Conservation (phyloP, 2,888 invertebrate species). For the Syrphus vitripennis region DNA sequence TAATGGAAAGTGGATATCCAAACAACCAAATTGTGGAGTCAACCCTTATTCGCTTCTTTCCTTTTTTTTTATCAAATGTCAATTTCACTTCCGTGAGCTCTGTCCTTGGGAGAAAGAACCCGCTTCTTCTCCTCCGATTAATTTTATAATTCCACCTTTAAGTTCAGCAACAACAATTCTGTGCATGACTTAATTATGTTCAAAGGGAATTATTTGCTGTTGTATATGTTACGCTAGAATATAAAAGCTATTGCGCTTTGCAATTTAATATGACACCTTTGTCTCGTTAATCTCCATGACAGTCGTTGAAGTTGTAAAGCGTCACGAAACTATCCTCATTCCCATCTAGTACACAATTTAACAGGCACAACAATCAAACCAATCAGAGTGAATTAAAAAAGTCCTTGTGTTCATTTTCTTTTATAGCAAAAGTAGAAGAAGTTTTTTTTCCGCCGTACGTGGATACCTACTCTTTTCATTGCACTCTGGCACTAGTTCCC, state of each 20-base stretch:
- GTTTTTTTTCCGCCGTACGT: not conserved
- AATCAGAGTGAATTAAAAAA: slow-evolving; percentile 57
- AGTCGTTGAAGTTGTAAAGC: not conserved
- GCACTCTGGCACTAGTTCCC: slow-evolving; percentile 11
- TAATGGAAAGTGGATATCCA: too few species aligned
- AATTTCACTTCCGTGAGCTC: too few species aligned
- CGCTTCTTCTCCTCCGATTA: too few species aligned
- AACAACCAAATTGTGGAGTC: too few species aligned
- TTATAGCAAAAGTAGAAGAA: not conserved
- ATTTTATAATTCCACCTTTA: too few species aligned
- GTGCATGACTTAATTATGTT: too few species aligned
- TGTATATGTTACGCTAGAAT: too few species aligned
- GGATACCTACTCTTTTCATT: slow-evolving; percentile 5
- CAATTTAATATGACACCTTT: not conserved
- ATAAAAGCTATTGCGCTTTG: not conserved
- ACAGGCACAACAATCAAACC: slow-evolving; percentile 9
- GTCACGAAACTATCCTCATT: not conserved
- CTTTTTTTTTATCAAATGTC: too few species aligned
- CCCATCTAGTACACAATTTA: slow-evolving; percentile 13
- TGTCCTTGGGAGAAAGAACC: too few species aligned
- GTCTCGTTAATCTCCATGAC: not conserved
- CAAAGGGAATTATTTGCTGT: too few species aligned
- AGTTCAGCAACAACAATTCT: too few species aligned
- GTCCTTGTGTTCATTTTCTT: slow-evolving; percentile 40
- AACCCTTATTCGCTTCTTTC: too few species aligned